Base-by-base conservation (phyloP, 2,113 vertebrate species). In the Emydura subglobosa region DNA sequence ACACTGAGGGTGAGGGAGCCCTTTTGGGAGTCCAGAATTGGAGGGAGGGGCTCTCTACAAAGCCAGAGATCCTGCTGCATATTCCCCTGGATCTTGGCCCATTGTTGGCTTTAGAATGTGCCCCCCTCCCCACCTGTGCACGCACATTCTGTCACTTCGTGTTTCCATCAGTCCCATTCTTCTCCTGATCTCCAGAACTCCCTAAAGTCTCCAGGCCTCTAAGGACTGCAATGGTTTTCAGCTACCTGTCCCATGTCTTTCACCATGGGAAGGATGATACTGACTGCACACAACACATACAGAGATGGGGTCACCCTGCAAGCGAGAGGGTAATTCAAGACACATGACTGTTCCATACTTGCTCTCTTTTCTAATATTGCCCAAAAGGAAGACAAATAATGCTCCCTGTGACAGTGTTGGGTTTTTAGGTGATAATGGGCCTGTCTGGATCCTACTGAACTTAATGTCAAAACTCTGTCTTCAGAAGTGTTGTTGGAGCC, bases 21-120 rank as follows among this genome's bases (percentile, higher is more conserved):
- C 4, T 0, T 11, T 1, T 0, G 29, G 82, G 3, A 31, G 25
- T 1, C 27, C 8, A 24, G 44, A 92, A 16, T 31, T 0, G 6
- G 85, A 51, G 65, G 51, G 42, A 10, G 29, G 1, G 44, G 9
- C 29, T 68, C 74, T 82, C 2, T 0, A 6, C 1, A 0, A 86
- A 50, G 13, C 25, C 72, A 74, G 22, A 44, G 39, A 11, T 25
- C 72, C 39, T 25, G 11, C 21, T 74, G 39, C 6, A 6, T 74
- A 44, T 25, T 65, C 31, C 61, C 61, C 16, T 65, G 1, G 0
- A 61, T 78, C 74, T 51, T 80, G 88, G 54, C 50, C 83, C 90
- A 61, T 47, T 31, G 31, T 47, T 57, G 68, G 68, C 24, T 3
- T 10, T 74, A 11, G 24, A 61, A 79, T 7, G 59, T 44, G n/a